Evolutionary conservation across 2,888 invertebrate genomes (phyloP).

Genomic region (Drosophila gaucha): DNA sequence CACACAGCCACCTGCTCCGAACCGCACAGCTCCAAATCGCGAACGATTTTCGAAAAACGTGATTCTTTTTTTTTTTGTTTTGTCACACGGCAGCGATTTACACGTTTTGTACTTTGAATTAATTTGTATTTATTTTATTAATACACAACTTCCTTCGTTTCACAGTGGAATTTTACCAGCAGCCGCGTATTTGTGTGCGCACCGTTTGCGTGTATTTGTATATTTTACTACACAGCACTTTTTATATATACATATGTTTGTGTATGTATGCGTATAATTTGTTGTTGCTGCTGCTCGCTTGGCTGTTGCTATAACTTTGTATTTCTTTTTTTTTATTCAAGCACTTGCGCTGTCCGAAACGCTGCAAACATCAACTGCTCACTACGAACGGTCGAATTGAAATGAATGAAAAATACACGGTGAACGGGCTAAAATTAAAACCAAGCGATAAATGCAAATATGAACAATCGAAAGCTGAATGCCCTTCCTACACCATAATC

Average conservation of each 20-base stretch:
- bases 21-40: conserved; percentile 13
- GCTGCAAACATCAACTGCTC: conserved; percentile 47
- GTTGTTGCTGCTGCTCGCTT: conserved; percentile 53
- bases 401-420: conserved; percentile 80
- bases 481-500: conserved; percentile 10
- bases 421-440: conserved; percentile 83
- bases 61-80: conserved; percentile 47
- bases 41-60: conserved; percentile 70
- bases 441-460: conserved; percentile 6
- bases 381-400: conserved; percentile 79
- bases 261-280: conserved; percentile 53
- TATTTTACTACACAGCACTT: conserved; percentile 50
- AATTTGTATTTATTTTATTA: conserved; percentile 65
- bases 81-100: conserved; percentile 46
- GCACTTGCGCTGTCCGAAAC: conserved; percentile 58
- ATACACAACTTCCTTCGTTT: conserved; percentile 73
- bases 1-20: conserved; percentile 13
- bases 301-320: conserved; percentile 51
- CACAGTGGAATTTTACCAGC: conserved; percentile 80
- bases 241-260: conserved; percentile 22
- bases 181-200: conserved; percentile 38
- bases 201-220: conserved; percentile 36
- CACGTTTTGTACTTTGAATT: conserved; percentile 64
- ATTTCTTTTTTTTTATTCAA: conserved; percentile 41
- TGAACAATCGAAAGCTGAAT: not conserved